Conservation (phyloP, 2,113 vertebrate genomes). For the Tapirus terrestris region DNA sequence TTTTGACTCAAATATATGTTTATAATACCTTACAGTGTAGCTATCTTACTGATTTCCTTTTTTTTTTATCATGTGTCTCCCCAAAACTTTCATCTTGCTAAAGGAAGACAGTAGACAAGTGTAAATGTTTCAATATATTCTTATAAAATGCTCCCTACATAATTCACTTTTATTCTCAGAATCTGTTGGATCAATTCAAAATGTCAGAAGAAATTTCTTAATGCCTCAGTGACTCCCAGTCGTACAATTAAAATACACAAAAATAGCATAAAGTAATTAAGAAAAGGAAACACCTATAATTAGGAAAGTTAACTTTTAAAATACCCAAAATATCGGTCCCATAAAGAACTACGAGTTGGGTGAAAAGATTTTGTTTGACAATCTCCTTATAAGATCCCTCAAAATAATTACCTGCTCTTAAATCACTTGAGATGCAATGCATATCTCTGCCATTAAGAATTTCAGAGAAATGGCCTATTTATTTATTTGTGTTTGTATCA, state of each 20-base stretch:
- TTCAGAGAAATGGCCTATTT: not conserved
- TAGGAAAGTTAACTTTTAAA: conserved; percentile 53
- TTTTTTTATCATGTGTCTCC: not conserved
- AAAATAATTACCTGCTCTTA: not conserved
- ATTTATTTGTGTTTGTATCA: not conserved
- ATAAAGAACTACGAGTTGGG: not conserved
- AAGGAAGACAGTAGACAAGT: not conserved
- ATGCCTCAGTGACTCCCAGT: not conserved
- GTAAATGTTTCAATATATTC: conserved; percentile 37
- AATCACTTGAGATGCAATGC: not conserved
- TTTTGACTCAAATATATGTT: not conserved
- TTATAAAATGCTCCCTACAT: conserved; percentile 19
- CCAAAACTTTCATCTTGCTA: not conserved
- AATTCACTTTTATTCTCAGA: conserved; percentile 62
- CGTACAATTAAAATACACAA: conserved; percentile 32
- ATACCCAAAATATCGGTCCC: not conserved
- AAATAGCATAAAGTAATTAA: conserved; percentile 41
- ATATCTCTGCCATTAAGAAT: not conserved
- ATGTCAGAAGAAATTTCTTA: conserved; percentile 57
- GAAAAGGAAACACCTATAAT: conserved; percentile 27
- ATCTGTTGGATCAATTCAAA: conserved; percentile 54
- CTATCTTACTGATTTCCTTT: not conserved
- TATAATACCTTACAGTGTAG: not conserved
- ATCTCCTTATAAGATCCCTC: not conserved
- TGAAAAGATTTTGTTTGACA: not conserved